A percentile compares a stretch with the other conserved stretches of the same genome.
These are phyloP conservation scores for Pyxicephalus adspersus DNA, from an alignment of 2,113 vertebrate species.

Conservation along the genomic window DNA sequence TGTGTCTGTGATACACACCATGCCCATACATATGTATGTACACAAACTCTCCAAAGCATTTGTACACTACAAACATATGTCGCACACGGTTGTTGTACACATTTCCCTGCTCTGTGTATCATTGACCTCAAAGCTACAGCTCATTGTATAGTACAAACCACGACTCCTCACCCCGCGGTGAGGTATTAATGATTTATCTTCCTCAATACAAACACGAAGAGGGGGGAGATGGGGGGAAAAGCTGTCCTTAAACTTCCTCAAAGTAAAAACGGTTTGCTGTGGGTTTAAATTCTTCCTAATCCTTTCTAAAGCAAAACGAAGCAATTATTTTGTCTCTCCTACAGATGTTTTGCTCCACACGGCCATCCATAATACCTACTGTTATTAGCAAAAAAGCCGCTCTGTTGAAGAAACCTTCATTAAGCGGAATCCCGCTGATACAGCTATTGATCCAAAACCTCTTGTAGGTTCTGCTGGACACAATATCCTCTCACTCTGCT, in stretches of 20 bases:
- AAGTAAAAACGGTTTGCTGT: conserved; percentile 55
- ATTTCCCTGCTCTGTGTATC: conserved; percentile 42
- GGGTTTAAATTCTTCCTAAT: conserved; percentile 54
- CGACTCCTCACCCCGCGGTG: conserved; percentile 40
- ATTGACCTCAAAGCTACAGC: conserved; percentile 50
- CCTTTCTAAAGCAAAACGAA: conserved; percentile 61
- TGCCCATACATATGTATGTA: neutral
- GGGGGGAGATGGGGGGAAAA: conserved; percentile 34
- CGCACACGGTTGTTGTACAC: conserved; percentile 37
- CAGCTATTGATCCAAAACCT: conserved; percentile 72
- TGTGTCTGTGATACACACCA: neutral
- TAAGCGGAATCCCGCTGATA: conserved; percentile 75
- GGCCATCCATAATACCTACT: conserved; percentile 64
- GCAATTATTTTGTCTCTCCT: conserved; percentile 72
- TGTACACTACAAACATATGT: conserved; percentile 35
- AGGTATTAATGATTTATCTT: conserved; percentile 56
- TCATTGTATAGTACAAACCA: conserved; percentile 52
- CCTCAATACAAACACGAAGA: conserved; percentile 48
- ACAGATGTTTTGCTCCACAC: conserved; percentile 51
- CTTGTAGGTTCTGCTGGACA: conserved; percentile 53
- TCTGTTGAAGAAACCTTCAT: conserved; percentile 68
- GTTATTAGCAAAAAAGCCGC: conserved; percentile 65
- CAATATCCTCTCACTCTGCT: conserved; percentile 58
- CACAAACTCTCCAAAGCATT: neutral
- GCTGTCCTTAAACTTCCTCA: conserved; percentile 54